These are phyloP conservation scores for Actenoides hombroni DNA, from an alignment of 2,113 vertebrate genomes.

Conservation along the genomic window DNA sequence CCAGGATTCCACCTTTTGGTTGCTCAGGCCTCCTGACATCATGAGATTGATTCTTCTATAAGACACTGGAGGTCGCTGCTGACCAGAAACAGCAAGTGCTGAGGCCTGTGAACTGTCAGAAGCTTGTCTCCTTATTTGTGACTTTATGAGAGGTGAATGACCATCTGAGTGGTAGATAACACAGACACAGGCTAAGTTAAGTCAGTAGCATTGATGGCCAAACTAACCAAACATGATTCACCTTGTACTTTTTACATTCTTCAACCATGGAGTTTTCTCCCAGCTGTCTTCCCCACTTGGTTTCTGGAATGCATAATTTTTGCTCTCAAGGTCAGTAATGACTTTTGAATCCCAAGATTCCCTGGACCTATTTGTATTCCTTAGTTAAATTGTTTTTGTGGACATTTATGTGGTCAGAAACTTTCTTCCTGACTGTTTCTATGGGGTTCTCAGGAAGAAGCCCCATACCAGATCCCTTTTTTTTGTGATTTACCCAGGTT, in stretches of 20 bases:
- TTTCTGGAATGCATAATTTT: background rate
- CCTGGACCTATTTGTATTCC: background rate
- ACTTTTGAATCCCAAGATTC: background rate
- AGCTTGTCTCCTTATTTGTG: background rate
- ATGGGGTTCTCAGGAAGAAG: background rate
- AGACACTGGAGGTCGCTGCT: slow-evolving; percentile 37
- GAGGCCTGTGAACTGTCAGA: accelerated
- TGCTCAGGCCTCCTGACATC: background rate
- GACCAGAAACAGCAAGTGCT: background rate
- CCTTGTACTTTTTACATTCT: background rate
- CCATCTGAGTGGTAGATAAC: background rate
- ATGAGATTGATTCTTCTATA: background rate
- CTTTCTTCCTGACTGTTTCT: background rate
- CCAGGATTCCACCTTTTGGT: background rate
- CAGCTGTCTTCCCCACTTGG: accelerated
- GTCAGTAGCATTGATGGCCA: background rate
- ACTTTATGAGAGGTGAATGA: background rate
- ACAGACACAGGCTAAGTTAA: background rate
- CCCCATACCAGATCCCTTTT: background rate
- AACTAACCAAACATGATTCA: background rate
- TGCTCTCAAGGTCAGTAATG: background rate
- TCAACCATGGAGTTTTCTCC: background rate
- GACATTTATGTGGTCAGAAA: background rate
- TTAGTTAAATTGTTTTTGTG: background rate
- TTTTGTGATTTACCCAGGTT: background rate